Conservation (phyloP, 2,797 vertebrate genomes). For the Mallotus villosus region DNA sequence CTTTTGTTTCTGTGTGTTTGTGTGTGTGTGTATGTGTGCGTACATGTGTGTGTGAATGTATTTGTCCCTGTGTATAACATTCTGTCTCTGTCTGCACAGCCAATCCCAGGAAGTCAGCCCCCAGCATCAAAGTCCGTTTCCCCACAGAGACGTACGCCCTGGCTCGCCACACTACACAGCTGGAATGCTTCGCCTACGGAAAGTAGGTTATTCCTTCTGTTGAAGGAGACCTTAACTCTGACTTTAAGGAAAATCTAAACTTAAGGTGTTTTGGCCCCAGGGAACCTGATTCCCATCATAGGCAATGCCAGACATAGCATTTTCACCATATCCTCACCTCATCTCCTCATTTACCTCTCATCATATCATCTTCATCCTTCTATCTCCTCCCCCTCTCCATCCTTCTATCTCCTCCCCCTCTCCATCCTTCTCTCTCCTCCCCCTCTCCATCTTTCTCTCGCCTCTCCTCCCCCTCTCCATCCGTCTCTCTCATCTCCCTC, state of each 20-base stretch:
- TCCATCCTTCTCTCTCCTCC: not conserved
- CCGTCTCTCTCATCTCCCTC: not conserved
- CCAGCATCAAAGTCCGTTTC: conserved; percentile 91
- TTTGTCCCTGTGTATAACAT: not conserved
- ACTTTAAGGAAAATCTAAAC: too few relatives aligned
- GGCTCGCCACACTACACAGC: conserved; percentile 80
- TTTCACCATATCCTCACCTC: not conserved
- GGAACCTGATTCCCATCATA: not conserved
- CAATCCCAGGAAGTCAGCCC: conserved; percentile 82
- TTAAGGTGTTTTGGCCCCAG: too few relatives aligned
- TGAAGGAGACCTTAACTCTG: too few relatives aligned
- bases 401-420: not conserved
- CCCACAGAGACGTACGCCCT: conserved; percentile 90
- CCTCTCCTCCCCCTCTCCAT: not conserved
- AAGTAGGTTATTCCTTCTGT: conserved; percentile 79
- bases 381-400: not conserved
- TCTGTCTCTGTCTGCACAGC: conserved; percentile 22
- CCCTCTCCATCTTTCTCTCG: not conserved
- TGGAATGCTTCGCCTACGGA: conserved; percentile 98
- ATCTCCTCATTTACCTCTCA: not conserved
- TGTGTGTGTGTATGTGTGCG: not conserved
- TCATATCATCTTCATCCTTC: not conserved
- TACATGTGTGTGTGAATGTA: not conserved
- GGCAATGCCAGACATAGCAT: not conserved
- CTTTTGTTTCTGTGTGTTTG: not conserved